A percentile compares a stretch with the other conserved stretches of the same genome.
Conservation (phyloP, 2,113 vertebrate species). For the Rhegmatorhina hoffmannsi region DNA sequence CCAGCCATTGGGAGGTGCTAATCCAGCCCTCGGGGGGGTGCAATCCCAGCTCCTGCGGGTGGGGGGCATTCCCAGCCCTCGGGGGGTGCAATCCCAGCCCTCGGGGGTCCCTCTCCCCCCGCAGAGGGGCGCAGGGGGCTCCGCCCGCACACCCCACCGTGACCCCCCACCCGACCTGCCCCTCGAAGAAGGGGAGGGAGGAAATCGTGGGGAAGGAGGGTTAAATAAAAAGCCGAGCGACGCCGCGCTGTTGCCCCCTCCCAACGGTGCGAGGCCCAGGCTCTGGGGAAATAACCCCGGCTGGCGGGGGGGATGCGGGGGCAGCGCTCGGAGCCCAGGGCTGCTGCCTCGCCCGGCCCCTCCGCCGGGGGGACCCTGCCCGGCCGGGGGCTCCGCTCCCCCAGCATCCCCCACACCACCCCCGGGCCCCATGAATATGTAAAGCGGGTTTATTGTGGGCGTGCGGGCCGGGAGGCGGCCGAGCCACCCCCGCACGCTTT, state of each 20-base stretch:
- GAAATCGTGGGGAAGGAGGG: not conserved
- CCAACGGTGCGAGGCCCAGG: not conserved
- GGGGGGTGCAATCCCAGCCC: not conserved
- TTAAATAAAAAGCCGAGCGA: not conserved
- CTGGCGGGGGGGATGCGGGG: not conserved
- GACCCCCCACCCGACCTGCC: not conserved
- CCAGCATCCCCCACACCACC: not conserved
- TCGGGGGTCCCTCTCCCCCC: not conserved
- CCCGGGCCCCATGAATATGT: slow-evolving; percentile 59
- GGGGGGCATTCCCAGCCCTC: not conserved
- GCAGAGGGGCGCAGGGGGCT: not conserved
- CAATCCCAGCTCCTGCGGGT: no score
- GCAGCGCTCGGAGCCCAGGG: no score
- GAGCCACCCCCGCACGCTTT: no score
- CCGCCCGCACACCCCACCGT: not conserved
- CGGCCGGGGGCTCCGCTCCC: not conserved
- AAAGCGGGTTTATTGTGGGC: slow-evolving; percentile 64
- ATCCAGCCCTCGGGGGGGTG: no score
- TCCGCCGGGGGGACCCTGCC: not conserved
- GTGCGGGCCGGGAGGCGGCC: not conserved
- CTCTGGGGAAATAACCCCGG: slow-evolving; percentile 28
- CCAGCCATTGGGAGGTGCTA: no score
- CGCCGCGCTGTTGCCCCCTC: not conserved
- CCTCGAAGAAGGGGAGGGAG: not conserved
- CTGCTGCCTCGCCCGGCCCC: not conserved